These are phyloP conservation scores for Myotis daubentonii DNA, from an alignment of 2,797 vertebrate species.

Conservation along the genomic window DNA sequence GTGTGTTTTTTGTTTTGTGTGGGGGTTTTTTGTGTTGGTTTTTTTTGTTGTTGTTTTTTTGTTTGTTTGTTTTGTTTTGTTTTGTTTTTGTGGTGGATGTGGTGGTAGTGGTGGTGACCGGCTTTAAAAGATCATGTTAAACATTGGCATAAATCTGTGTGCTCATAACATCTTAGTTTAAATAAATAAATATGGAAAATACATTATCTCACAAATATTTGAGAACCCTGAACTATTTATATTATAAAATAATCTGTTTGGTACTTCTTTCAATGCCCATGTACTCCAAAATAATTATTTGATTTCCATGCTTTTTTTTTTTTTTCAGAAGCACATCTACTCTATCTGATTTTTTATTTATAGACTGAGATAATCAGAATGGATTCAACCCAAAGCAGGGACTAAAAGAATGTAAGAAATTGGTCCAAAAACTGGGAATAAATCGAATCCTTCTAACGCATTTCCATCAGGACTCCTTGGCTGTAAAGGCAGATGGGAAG, in stretches of 20 bases:
- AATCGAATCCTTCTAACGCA: neutral
- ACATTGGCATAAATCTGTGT: neutral
- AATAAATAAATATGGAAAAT: neutral
- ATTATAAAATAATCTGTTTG: constrained; percentile 6
- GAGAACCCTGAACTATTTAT: neutral
- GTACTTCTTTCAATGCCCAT: constrained; percentile 13
- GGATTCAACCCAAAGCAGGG: neutral
- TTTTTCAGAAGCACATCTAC: neutral
- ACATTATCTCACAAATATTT: neutral
- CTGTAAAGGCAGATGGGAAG: constrained; percentile 34
- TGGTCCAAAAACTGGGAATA: neutral
- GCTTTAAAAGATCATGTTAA: neutral
- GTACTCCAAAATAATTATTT: neutral
- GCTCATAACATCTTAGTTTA: neutral
- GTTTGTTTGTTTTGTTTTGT: too few species aligned
- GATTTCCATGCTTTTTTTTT: neutral
- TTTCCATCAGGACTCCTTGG: neutral
- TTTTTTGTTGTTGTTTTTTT: too few species aligned
- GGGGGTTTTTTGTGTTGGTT: too few species aligned
- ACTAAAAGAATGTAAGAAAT: neutral
- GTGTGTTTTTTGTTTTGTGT: too few species aligned
- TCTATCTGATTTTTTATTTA: neutral
- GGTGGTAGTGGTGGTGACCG: neutral
- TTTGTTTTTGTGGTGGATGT: neutral
- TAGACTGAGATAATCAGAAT: neutral